phyloP scores from a whole-genome alignment of 2,888 invertebrate species.

The Octodonta nipae region DNA sequence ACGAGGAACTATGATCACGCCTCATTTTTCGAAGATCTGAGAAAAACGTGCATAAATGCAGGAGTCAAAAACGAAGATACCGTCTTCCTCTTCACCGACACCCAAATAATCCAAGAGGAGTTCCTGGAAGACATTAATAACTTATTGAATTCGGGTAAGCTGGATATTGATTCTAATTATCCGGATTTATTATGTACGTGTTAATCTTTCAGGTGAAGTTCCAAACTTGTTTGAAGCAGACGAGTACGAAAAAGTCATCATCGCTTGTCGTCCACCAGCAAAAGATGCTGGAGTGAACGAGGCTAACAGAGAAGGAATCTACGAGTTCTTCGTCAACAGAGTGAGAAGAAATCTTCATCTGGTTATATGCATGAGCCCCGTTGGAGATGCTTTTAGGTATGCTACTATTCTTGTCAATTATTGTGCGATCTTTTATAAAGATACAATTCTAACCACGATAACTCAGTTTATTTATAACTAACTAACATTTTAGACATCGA shows the following conservation, averaged over 20 bases:
- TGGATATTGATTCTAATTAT: too few relatives aligned
- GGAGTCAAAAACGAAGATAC: conserved; percentile 61
- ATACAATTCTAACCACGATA: not conserved
- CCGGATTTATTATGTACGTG: too few relatives aligned
- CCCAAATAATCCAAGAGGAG: conserved; percentile 79
- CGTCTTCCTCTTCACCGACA: conserved; percentile 79
- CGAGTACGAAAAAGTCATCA: conserved; percentile 69
- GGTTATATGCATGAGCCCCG: conserved; percentile 81
- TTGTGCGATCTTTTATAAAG: not conserved
- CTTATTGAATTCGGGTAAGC: conserved; percentile 68
- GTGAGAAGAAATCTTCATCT: conserved; percentile 74
- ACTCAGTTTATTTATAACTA: too few relatives aligned
- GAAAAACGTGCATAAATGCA: conserved; percentile 64
- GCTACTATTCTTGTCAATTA: too few relatives aligned
- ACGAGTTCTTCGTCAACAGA: conserved; percentile 70
- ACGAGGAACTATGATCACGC: conserved; percentile 69
- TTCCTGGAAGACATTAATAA: conserved; percentile 88
- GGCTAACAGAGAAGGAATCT: conserved; percentile 64
- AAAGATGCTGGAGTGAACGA: conserved; percentile 52
- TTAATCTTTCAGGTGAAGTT: conserved; percentile 82
- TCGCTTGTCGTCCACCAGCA: conserved; percentile 58
- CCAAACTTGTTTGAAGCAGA: conserved; percentile 83
- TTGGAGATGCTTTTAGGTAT: conserved; percentile 72
- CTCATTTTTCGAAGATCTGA: conserved; percentile 75
- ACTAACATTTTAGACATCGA: too few relatives aligned